A percentile compares a stretch with the other conserved stretches of the same genome.
phyloP scores from a whole-genome alignment of 1,140 invertebrate species.

The Musca domestica region DNA sequence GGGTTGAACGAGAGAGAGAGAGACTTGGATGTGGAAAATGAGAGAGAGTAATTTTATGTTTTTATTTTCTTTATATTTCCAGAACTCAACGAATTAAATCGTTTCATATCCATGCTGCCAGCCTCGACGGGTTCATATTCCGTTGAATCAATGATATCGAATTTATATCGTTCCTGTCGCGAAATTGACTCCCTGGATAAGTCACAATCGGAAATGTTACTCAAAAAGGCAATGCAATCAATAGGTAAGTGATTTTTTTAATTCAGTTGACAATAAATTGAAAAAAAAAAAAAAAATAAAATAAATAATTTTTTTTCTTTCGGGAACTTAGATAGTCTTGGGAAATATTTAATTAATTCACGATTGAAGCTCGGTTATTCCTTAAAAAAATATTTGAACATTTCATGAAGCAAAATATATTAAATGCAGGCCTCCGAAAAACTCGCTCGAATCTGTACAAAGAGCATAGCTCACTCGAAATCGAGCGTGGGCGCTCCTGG shows the following conservation, averaged over 20 bases:
- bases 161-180: constrained; percentile 46
- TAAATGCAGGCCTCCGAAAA: too few species aligned
- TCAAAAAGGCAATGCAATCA: constrained; percentile 44
- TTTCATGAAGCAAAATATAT: too few species aligned
- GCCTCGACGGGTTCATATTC: constrained; percentile 39
- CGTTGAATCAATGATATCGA: constrained; percentile 45
- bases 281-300: constrained; percentile 6
- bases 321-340: too few species aligned
- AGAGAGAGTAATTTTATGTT: neutral
- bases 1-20: constrained; percentile 17
- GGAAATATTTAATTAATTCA: too few species aligned
- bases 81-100: constrained; percentile 51
- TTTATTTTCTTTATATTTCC: neutral
- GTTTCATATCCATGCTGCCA: constrained; percentile 51
- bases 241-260: constrained; percentile 38
- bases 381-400: too few species aligned
- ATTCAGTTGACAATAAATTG: neutral
- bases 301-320: too few species aligned
- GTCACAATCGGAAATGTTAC: constrained; percentile 45
- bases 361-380: too few species aligned
- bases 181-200: constrained; percentile 49
- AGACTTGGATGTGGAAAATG: neutral
- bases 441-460: too few species aligned
- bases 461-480: too few species aligned
- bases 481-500: too few species aligned